Percentiles rank a stretch among this genome's conserved stretches.
phyloP scores from a whole-genome alignment of 2,113 vertebrate species.

The Pseudolaguvia tuberculata region DNA sequence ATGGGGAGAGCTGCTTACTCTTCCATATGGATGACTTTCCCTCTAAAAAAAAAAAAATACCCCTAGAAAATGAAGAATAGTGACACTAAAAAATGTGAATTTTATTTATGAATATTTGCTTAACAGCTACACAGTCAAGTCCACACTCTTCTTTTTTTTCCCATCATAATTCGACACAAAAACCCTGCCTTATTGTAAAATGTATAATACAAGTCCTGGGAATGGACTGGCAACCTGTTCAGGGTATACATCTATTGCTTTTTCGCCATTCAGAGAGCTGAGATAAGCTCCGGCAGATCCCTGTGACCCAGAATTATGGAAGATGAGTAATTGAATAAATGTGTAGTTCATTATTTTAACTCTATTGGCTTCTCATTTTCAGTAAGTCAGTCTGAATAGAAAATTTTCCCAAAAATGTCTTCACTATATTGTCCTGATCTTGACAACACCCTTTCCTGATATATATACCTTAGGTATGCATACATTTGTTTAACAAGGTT shows the following conservation, averaged over 20 bases:
- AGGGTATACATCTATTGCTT: too few relatives aligned
- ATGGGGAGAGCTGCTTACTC: conserved; percentile 69
- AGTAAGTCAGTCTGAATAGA: not conserved
- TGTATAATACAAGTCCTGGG: not conserved
- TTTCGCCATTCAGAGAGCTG: too few relatives aligned
- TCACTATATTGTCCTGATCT: conserved; percentile 5
- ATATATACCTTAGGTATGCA: conserved; percentile 45
- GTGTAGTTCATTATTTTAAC: not conserved
- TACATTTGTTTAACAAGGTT: conserved; percentile 73
- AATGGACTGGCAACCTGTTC: too few relatives aligned
- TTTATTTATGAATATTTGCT: conserved; percentile 55
- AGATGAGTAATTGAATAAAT: too few relatives aligned
- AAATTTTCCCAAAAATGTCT: not conserved
- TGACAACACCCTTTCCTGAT: conserved; percentile 24
- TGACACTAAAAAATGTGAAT: conserved; percentile 56
- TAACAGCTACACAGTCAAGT: not conserved
- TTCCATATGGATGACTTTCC: conserved; percentile 74
- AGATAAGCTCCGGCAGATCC: too few relatives aligned
- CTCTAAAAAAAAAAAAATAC: conserved; percentile 69
- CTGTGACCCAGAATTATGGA: too few relatives aligned
- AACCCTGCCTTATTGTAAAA: not conserved
- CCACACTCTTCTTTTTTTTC: not conserved
- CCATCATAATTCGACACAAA: too few relatives aligned
- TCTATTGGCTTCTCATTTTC: not conserved
- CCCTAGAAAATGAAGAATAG: conserved; percentile 67